Base-by-base conservation (phyloP, 2,113 vertebrate genomes). In the Datnioides undecimradiatus region DNA sequence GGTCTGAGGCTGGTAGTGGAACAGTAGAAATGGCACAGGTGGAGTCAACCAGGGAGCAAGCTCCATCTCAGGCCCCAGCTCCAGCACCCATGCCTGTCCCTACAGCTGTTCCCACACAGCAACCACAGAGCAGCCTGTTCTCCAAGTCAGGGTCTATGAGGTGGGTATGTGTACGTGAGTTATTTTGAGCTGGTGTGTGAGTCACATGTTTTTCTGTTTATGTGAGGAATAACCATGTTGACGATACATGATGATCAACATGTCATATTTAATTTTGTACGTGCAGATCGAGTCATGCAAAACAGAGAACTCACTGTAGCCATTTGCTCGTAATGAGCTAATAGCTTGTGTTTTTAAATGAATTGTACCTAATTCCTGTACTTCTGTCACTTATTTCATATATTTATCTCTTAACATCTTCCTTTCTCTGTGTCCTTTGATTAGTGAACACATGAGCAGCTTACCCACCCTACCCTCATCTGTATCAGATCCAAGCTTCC, bases 61-160 rank as follows among this genome's bases (percentile, higher is more conserved):
- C 66, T 6, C 55, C 79, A 1, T 33, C 76, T 43, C 64, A 87
- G 31, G 77, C 51, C 13, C 57, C 33, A 38, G 38, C 73, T 45
- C 34, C 72, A 19, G 33, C 71, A 17, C 5, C 74, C 41, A 76
- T 91, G 60, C 3, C 88, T 46, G 52, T 80, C 59, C 51, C 86
- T 6, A 17, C 70, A 1, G 41, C 81, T 41, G 78, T 80, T 57
- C 41, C 88, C 41, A 73, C 80, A 34, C 86, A 91, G 73, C 93
- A 93, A 59, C 64, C 88, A 49, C 93, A 93, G 90, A 96, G 90
- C 93, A 97, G 90, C 92, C 92, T 97, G 77, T 99, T 97, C 93
- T 95, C 96, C 6, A 97, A 97, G 88, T 92, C 96, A 77, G 89
- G 96, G 86, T 81, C 95, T 90, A 82, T 96, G 80, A 97, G 96